Conservation (phyloP, 2,113 vertebrate species). For the Ceyx melanurus region DNA sequence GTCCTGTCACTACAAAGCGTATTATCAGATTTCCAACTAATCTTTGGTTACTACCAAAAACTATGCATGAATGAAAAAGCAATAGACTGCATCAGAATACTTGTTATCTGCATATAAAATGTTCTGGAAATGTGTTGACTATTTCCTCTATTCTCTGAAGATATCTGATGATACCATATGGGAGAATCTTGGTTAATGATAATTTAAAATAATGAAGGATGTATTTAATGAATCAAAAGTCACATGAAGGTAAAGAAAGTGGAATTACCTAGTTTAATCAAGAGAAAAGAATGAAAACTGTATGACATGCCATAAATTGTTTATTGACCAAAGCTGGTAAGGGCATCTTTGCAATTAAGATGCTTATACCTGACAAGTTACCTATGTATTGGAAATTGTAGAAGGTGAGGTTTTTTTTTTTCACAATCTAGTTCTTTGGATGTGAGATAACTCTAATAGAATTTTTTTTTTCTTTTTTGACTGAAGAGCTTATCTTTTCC, state of each 20-base stretch:
- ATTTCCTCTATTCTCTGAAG: not conserved
- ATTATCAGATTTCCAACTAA: not conserved
- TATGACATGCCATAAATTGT: not conserved
- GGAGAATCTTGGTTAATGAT: not conserved
- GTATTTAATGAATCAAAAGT: not conserved
- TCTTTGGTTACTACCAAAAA: not conserved
- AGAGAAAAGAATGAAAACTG: not conserved
- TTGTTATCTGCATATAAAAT: not conserved
- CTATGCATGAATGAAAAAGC: not conserved
- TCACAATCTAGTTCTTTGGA: not conserved
- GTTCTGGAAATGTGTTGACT: not conserved
- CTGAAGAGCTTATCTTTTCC: conserved; percentile 11
- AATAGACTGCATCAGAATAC: not conserved
- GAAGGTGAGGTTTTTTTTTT: not conserved
- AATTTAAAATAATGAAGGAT: not conserved
- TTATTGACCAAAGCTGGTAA: not conserved
- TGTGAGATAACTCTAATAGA: not conserved
- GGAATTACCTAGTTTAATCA: not conserved
- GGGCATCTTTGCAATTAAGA: conserved; percentile 15
- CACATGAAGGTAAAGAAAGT: not conserved
- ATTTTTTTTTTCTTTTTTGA: not conserved
- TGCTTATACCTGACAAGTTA: conserved; percentile 10
- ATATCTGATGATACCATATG: not conserved
- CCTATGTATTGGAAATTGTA: not conserved
- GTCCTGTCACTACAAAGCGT: not conserved